phyloP scores from a whole-genome alignment of 1,140 invertebrate species.

The Lepidurus arcticus region DNA sequence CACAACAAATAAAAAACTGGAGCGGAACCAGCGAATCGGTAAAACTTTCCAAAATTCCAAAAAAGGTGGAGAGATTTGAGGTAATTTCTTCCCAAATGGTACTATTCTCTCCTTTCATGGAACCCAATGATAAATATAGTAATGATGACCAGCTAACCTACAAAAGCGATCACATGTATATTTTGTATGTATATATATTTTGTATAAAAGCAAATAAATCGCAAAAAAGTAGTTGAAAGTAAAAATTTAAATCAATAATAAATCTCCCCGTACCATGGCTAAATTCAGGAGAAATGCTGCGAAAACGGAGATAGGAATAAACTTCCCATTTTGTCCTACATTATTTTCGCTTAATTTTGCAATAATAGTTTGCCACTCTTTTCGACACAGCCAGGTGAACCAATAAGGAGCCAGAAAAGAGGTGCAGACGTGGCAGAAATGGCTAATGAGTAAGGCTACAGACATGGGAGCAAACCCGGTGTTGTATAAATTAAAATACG shows the following conservation, averaged over 20 bases:
- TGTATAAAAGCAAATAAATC: too few relatives aligned
- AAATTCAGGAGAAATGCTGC: too few relatives aligned
- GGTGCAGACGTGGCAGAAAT: neutral
- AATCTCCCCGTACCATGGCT: too few relatives aligned
- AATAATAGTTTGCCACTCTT: neutral
- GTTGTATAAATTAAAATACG: neutral
- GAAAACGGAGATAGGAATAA: too few relatives aligned
- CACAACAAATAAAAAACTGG: neutral
- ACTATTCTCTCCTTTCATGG: neutral
- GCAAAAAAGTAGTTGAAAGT: too few relatives aligned
- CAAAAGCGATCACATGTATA: neutral
- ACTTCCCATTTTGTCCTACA: neutral
- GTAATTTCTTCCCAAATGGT: neutral
- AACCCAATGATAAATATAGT: neutral
- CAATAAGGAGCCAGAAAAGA: neutral
- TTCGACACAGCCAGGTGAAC: neutral
- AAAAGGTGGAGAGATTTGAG: neutral
- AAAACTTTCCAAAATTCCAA: slow-evolving; percentile 1
- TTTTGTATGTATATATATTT: too few relatives aligned
- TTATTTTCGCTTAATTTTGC: neutral
- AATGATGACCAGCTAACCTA: neutral
- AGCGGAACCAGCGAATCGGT: neutral
- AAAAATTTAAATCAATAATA: too few relatives aligned
- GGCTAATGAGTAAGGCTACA: neutral
- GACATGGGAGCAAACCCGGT: neutral